These are phyloP conservation scores for Chironomus riparius DNA, from an alignment of 2,888 invertebrate species.

Conservation along the genomic window DNA sequence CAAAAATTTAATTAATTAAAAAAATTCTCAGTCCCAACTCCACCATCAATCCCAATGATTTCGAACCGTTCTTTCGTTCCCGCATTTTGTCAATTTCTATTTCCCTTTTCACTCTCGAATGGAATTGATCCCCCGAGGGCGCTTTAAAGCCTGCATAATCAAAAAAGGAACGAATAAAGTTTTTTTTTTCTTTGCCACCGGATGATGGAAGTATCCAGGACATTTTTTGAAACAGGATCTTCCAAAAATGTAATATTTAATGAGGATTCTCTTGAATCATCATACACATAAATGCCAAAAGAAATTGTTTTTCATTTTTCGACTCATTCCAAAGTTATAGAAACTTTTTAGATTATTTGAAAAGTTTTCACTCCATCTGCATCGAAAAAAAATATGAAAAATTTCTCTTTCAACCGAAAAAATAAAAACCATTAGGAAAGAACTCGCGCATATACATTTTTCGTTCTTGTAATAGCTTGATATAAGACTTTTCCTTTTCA, in stretches of 20 bases:
- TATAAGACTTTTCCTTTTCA: not conserved
- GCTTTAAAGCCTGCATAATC: constrained; percentile 21
- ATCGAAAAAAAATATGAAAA: not conserved
- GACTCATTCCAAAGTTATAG: no score
- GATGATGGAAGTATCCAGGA: not conserved
- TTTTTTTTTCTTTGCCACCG: not conserved
- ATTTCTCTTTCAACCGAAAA: not conserved
- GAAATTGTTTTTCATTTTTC: not conserved
- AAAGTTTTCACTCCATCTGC: constrained; percentile 13
- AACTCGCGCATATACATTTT: not conserved
- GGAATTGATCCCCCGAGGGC: constrained; percentile 22
- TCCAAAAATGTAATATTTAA: not conserved
- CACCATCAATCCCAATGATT: not conserved
- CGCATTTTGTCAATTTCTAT: not conserved
- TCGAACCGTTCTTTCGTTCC: not conserved
- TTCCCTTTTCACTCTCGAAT: not conserved
- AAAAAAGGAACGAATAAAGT: not conserved
- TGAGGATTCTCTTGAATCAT: not conserved
- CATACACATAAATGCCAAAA: not conserved
- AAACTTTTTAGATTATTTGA: constrained; percentile 2
- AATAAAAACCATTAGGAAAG: not conserved
- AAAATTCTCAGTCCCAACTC: not conserved
- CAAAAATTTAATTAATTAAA: constrained; percentile 10
- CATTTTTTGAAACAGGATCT: not conserved
- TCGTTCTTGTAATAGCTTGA: not conserved